Evolutionary conservation across 2,888 invertebrate genomes (phyloP).

Genomic region (Chaitophorus viminalis): DNA sequence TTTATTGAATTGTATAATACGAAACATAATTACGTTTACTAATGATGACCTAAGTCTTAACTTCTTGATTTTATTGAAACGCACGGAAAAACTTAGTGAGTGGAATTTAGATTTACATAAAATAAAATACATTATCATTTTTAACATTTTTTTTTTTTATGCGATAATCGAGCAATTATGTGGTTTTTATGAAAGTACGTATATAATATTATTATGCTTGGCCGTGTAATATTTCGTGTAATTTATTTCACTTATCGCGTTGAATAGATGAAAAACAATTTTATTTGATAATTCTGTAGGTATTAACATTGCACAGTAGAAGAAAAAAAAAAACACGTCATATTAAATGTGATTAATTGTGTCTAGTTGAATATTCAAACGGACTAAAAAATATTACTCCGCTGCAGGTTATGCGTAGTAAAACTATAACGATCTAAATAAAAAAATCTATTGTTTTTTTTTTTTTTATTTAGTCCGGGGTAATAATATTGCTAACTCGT

Average conservation of each 20-base stretch:
- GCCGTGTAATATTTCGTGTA: constrained; percentile 4
- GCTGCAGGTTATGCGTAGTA: not conserved
- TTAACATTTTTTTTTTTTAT: constrained; percentile 4
- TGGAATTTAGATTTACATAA: constrained; percentile 1
- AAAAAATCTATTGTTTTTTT: not conserved
- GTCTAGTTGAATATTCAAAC: constrained; percentile 11
- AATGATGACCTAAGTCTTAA: not conserved
- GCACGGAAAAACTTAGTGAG: not conserved
- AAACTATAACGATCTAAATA: not conserved
- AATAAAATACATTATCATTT: not conserved
- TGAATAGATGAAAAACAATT: constrained; percentile 36
- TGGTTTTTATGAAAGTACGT: not conserved
- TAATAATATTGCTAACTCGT: no score
- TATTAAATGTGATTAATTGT: constrained; percentile 33
- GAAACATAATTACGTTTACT: no score
- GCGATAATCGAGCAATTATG: not conserved
- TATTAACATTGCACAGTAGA: not conserved
- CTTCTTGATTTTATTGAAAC: not conserved
- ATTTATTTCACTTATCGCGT: constrained; percentile 42
- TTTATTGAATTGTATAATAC: no score
- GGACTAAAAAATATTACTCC: not conserved
- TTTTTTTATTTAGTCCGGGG: not conserved
- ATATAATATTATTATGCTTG: not conserved
- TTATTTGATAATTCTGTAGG: constrained; percentile 17
- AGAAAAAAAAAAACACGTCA: constrained; percentile 10